Base-by-base conservation (phyloP, 2,888 invertebrate genomes). In the Celastrina argiolus region DNA sequence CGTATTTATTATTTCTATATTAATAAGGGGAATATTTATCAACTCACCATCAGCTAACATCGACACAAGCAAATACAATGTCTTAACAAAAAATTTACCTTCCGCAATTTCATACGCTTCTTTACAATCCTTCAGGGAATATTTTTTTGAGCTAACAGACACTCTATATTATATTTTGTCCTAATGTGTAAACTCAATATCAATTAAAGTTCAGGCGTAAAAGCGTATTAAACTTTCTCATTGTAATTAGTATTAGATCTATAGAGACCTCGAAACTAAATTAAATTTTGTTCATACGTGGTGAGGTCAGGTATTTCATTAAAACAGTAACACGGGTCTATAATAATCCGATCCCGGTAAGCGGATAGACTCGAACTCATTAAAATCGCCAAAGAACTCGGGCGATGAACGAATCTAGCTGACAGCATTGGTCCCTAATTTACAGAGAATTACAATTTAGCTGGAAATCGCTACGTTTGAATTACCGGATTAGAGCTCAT, bases 301-400 rank as follows among this genome's bases (percentile, higher is more conserved):
- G 70, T 70, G 69, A 67, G 67, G 61, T 71, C 66, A 45, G 72
- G 74, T 51, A 67, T 75, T 75, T 74, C 74, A 76, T 77, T 78
- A 77, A 76, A 76, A 75, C 74, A 68, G 74, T 71, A 76, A 74
- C 75, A 74, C 71, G 67, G 69, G 72, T 70, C 70, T 76, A 78
- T 75, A 79, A 78, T 81, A 79, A 79, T 78, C 78, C 74, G 64
- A 70, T 73, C 73, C 63, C 70, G 66, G 76, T 79, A 79, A 80
- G 78, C 76, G 76, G 80, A 79, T 80, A 76, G 75, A 72, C 74
- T 69, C 68, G 73, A 78, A 79, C 78, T 81, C 80, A 79, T 81
- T 81, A 80, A 80, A 78, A 80, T 78, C 70, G 70, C 75, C 74
- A 75, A 77, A 74, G 74, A 74, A 75, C 73, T 69, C 39, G 36